Evolutionary conservation across 1,140 invertebrate genomes (phyloP).

Genomic region (Trachymyrmex septentrionalis): DNA sequence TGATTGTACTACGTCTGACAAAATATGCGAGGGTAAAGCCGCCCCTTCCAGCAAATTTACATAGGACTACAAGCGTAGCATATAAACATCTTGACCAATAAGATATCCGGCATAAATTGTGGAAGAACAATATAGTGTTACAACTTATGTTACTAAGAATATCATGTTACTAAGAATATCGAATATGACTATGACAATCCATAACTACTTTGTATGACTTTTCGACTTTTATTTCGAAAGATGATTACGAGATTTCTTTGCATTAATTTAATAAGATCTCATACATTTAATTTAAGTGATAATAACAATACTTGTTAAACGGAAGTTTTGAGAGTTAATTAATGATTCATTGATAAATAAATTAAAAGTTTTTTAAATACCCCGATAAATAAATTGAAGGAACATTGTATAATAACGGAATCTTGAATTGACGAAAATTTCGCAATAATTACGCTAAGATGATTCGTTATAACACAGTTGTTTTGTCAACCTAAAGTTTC

Average conservation of each 20-base stretch:
- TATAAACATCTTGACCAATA: conserved; percentile 49
- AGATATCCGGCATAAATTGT: conserved; percentile 40
- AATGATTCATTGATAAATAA: neutral
- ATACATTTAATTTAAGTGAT: neutral
- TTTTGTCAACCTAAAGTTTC: too few species aligned
- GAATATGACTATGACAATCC: neutral
- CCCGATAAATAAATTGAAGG: too few species aligned
- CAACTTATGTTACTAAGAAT: conserved; percentile 23
- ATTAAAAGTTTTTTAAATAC: neutral
- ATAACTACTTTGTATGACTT: neutral
- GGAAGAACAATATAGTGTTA: conserved; percentile 33
- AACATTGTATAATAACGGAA: too few species aligned
- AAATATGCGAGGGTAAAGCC: conserved; percentile 39
- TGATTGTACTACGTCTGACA: neutral
- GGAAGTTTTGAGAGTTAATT: neutral
- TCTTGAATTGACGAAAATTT: too few species aligned
- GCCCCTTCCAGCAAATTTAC: conserved; percentile 23
- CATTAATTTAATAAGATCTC: neutral
- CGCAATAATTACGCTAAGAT: too few species aligned
- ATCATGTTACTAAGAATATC: conserved; percentile 32
- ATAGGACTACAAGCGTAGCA: conserved; percentile 36
- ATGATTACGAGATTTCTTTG: neutral
- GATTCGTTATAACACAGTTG: too few species aligned
- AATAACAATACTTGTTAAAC: neutral
- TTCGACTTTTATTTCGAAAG: neutral